Base-by-base conservation (phyloP, 2,888 invertebrate genomes). In the Melinaea menophilus region DNA sequence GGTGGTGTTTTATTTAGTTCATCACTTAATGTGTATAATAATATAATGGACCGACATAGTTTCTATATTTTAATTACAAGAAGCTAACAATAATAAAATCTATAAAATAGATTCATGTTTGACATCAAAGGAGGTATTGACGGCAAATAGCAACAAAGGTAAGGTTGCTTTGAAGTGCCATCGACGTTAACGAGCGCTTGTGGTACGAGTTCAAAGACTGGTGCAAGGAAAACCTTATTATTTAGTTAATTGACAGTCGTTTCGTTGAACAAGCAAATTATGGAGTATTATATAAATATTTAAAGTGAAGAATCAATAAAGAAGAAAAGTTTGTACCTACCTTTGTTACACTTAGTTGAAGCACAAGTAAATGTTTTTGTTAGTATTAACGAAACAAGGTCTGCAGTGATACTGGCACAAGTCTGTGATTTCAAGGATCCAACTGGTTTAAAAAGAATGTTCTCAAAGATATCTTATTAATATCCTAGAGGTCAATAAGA, bases 111-210 rank as follows among this genome's bases (percentile, higher is more conserved):
- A 86, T 80, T 76, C 76, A 72, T 72, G 77, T 73, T 59, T 56
- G 71, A 79, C 81, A 86, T 88, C 85, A 88, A 88, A 87, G 85
- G 72, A 35, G 85, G 72, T 31, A 61, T 47, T 58, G 71, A 71
- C 68, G 68, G 74, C 72, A 75, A 57, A 41, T 51, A 61, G 57
- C 78, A 73, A 80, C 81, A 85, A 83, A 82, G 86, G 79, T 80
- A 81, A 81, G 72, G 82, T 81, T 82, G 75, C 83, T 85, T 80
- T 85, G 81, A 82, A 84, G 79, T 80, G 77, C 73, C 74, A 69
- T 74, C 72, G 67, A 66, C 69, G 69, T 77, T 83, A 80, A 85
- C 78, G 78, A 81, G 76, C 70, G 70, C 48, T 68, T 67, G 68
- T 61, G 65, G 73, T 61, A 57, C 60, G 67, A 71, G 56, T 48